Conservation (phyloP, 37 sponge, comb jelly and placozoan species). For the Ianthella basta region DNA sequence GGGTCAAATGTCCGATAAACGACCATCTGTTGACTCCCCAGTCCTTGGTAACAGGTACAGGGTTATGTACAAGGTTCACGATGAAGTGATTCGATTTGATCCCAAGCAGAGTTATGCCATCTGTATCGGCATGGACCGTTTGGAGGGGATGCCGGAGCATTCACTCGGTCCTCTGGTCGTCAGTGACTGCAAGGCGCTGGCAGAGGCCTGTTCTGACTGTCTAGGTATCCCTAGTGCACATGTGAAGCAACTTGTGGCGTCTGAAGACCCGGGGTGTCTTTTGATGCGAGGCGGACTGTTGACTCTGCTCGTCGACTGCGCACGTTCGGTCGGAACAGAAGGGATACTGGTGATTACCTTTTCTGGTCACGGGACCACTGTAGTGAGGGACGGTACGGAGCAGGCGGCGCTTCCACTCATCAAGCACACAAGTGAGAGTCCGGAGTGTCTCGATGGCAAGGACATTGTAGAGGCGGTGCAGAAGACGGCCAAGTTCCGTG, state of each 20-base stretch:
- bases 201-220: neutral
- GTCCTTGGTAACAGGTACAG: neutral
- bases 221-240: neutral
- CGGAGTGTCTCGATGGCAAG: neutral
- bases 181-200: neutral
- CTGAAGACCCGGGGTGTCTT: neutral
- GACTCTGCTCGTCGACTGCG: constrained; percentile 2
- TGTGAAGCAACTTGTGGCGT: neutral
- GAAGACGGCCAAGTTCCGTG: constrained; percentile 22
- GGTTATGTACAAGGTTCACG: neutral
- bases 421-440: neutral
- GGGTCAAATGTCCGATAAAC: no score
- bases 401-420: constrained; percentile 12
- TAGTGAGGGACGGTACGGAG: neutral
- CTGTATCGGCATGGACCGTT: constrained; percentile 1
- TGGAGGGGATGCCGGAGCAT: neutral
- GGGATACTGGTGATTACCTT: constrained; percentile 3
- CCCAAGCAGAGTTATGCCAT: constrained; percentile 19
- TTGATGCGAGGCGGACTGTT: neutral
- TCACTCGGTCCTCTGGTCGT: neutral
- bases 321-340: constrained; percentile 1
- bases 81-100: constrained; percentile 13
- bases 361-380: constrained; percentile 26
- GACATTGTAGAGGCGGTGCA: neutral
- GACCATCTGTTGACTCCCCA: no score